Base-by-base conservation (phyloP, 2,113 vertebrate species). In the Penelope pileata region DNA sequence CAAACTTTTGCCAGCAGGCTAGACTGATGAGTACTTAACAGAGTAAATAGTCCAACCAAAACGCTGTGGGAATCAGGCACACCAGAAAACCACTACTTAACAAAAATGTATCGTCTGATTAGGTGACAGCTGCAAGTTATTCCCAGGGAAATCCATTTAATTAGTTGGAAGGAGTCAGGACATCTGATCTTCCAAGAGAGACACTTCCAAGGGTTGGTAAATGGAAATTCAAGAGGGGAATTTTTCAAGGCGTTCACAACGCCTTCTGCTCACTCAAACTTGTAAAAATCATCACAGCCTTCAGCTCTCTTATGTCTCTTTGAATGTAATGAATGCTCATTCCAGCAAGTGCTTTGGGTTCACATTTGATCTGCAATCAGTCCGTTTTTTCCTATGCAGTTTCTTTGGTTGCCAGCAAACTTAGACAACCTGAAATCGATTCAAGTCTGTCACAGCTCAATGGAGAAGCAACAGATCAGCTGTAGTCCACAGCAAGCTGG, bases 111-210 rank as follows among this genome's bases (percentile, higher is more conserved):
- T 36, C 23, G 48, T 75, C 77, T 93, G 90, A 87, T 89, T 90
- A 93, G 67, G 75, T 95, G 91, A 53, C 81, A 92, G 56, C 56
- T 75, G 70, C 73, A 62, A 63, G 48, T 84, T 88, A 81, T 91
- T 94, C 86, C 81, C 87, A 38, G 15, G 51, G 34, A 89, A 95
- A 82, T 85, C 43, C 13, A 51, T 89, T 96, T 94, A 88, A 94
- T 91, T 84, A 84, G 56, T 79, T 94, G 70, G 60, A 93, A 93
- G 58, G 66, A 85, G 30, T 87, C 29, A 34, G 48, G 58, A 53
- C 68, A 66, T 87, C 94, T 96, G 81, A 87, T 94, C 78, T 96
- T 94, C 66, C 18, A 47, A 84, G 70, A 78, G 77, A 87, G 74
- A 22, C 8, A 17, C 16, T 91, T 96, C 69, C 34, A 68, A 87